Percentiles rank a stretch among this genome's conserved stretches.
phyloP scores from a whole-genome alignment of 2,888 invertebrate species.

The Tetranychus piercei region DNA sequence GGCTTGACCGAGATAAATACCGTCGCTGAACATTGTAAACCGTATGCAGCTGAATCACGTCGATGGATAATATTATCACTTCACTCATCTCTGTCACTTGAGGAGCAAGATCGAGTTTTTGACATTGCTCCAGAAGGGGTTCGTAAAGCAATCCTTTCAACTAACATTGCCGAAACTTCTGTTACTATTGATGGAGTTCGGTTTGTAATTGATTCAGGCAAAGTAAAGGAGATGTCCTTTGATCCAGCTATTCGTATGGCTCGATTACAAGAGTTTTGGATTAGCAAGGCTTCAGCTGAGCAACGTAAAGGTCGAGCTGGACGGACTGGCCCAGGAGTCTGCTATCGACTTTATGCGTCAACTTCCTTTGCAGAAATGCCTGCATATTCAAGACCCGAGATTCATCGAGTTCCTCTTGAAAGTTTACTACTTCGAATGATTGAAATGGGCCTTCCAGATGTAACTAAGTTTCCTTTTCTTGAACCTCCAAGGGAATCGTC shows the following conservation, averaged over 20 bases:
- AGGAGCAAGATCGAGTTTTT: slow-evolving; percentile 60
- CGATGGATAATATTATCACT: slow-evolving; percentile 57
- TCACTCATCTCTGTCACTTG: slow-evolving; percentile 35
- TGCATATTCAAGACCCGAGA: slow-evolving; percentile 61
- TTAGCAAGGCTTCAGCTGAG: slow-evolving; percentile 65
- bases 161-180: slow-evolving; percentile 89
- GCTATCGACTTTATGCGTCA: slow-evolving; percentile 66
- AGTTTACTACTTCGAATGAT: slow-evolving; percentile 81
- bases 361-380: slow-evolving; percentile 48
- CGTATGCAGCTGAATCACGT: slow-evolving; percentile 53
- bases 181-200: slow-evolving; percentile 86
- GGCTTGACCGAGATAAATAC: slow-evolving; percentile 80
- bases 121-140: slow-evolving; percentile 44
- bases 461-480: slow-evolving; percentile 77
- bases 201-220: slow-evolving; percentile 77
- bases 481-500: slow-evolving; percentile 70
- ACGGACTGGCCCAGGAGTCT: slow-evolving; percentile 57
- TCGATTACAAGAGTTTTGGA: slow-evolving; percentile 55
- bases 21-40: slow-evolving; percentile 63
- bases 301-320: slow-evolving; percentile 79
- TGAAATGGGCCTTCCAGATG: slow-evolving; percentile 75
- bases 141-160: slow-evolving; percentile 79
- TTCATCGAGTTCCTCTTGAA: slow-evolving; percentile 56
- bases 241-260: slow-evolving; percentile 56
- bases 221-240: slow-evolving; percentile 72